Evolutionary conservation across 2,797 vertebrate species (phyloP).

Genomic region (Alcedo atthis): DNA sequence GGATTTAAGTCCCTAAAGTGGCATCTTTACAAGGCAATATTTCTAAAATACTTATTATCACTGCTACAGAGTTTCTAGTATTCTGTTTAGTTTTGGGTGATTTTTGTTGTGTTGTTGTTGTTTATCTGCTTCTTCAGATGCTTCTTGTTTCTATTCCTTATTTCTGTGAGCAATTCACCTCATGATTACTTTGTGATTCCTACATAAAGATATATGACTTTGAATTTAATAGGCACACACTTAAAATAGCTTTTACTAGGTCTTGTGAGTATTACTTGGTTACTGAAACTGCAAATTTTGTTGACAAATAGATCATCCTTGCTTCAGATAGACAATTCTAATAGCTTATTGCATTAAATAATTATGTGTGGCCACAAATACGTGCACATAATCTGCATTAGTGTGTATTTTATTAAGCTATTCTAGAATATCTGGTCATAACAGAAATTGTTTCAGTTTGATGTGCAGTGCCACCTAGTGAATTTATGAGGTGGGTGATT

Average conservation of each 20-base stretch:
- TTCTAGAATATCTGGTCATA: not conserved
- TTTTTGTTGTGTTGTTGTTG: too few relatives aligned
- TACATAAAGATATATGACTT: not conserved
- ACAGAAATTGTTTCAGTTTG: not conserved
- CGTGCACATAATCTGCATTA: not conserved
- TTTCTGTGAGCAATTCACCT: not conserved
- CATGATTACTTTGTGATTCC: conserved; percentile 15
- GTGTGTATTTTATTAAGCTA: not conserved
- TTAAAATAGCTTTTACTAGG: not conserved
- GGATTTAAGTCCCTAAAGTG: not conserved
- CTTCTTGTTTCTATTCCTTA: not conserved
- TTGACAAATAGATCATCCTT: conserved; percentile 18
- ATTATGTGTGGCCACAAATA: conserved; percentile 23
- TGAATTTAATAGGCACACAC: not conserved
- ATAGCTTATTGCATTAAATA: conserved; percentile 34
- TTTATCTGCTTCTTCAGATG: not conserved
- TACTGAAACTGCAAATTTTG: not conserved
- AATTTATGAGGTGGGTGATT: not conserved
- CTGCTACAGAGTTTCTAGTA: not conserved
- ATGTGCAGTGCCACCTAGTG: conserved; percentile 61
- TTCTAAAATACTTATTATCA: not conserved
- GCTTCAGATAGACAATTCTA: not conserved
- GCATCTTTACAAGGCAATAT: not conserved
- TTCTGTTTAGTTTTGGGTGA: not conserved
- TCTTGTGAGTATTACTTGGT: not conserved